A percentile compares a stretch with the other conserved stretches of the same genome.
These are phyloP conservation scores for Rhyacichthys aspro DNA, from an alignment of 2,797 vertebrate species.

Conservation along the genomic window DNA sequence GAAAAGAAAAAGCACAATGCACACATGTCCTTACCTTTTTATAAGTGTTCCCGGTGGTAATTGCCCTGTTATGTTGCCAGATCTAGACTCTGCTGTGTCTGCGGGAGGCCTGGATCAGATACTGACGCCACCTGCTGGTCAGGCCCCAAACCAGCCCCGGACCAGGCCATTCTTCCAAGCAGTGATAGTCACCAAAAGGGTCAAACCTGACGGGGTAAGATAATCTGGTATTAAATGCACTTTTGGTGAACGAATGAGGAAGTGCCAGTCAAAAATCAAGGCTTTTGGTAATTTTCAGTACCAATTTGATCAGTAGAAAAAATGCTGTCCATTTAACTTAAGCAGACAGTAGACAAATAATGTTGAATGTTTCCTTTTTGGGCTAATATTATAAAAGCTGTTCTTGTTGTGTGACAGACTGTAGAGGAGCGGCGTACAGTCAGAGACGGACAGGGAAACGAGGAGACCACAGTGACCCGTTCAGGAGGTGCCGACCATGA, in stretches of 20 bases:
- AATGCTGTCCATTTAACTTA: too few species aligned
- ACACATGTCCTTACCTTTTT: background rate
- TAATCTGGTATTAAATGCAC: too few species aligned
- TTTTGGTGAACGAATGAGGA: too few species aligned
- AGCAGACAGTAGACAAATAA: background rate
- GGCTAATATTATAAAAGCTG: too few species aligned
- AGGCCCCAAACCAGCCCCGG: conserved; percentile 57
- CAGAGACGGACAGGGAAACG: conserved; percentile 84
- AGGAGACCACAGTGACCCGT: conserved; percentile 84
- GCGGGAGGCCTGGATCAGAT: conserved; percentile 86
- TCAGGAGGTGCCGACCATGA: conserved; percentile 62
- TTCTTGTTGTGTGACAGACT: conserved; percentile 69
- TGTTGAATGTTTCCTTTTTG: too few species aligned
- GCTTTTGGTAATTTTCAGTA: too few species aligned
- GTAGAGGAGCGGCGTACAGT: conserved; percentile 89
- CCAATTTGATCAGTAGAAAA: too few species aligned
- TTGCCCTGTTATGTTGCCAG: conserved; percentile 53
- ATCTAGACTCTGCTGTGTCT: conserved; percentile 89
- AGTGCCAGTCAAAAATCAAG: too few species aligned
- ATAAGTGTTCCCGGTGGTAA: background rate
- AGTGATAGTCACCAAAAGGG: conserved; percentile 84
- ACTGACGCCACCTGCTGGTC: conserved; percentile 71
- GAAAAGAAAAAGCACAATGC: background rate
- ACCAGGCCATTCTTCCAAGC: conserved; percentile 86
- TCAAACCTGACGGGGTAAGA: conserved; percentile 88